These are phyloP conservation scores for Meteorus sp. DNA, from an alignment of 1,140 invertebrate species.

Conservation along the genomic window DNA sequence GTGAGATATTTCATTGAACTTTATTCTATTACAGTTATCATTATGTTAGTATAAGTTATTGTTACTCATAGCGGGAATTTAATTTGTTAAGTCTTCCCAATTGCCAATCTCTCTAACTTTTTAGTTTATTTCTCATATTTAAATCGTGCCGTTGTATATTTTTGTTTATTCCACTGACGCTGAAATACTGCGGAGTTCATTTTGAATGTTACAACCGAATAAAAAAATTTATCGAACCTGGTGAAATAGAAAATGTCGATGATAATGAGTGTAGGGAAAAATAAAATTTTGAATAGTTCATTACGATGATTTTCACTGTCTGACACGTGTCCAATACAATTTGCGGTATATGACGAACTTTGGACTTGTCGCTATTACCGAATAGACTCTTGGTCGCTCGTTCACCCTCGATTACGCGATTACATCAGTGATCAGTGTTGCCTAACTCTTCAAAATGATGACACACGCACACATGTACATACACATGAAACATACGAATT, in stretches of 20 bases:
- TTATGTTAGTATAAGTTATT: background rate
- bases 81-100: no score
- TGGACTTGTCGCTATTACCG: conserved; percentile 17
- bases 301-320: background rate
- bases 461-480: background rate
- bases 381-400: conserved; percentile 2
- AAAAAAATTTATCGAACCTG: no score
- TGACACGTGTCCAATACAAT: conserved; percentile 8
- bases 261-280: no score
- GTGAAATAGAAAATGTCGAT: no score
- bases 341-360: conserved; percentile 11
- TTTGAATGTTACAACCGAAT: no score
- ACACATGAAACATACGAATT: no score
- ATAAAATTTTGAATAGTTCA: background rate
- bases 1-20: conserved; percentile 40
- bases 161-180: no score
- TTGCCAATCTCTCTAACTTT: no score
- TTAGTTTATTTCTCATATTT: no score
- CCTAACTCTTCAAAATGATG: background rate
- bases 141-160: no score
- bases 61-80: no score
- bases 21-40: background rate
- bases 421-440: background rate
- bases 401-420: background rate
- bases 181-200: no score